Evolutionary conservation across 2,888 invertebrate genomes (phyloP).

Genomic region (Polylopha cassiicola): DNA sequence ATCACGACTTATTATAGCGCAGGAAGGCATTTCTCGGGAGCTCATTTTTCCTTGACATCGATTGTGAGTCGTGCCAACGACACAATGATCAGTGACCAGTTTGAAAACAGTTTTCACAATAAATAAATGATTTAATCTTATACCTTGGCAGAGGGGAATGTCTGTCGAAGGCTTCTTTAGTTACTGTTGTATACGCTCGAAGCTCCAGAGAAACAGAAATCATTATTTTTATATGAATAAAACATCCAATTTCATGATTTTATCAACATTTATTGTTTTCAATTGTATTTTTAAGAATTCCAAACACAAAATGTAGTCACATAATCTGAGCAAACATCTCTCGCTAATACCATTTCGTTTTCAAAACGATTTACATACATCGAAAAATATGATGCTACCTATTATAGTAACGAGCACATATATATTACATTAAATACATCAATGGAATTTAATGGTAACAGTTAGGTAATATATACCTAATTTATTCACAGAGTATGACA

Average conservation of each 20-base stretch:
- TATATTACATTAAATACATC: constrained; percentile 51
- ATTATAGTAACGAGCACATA: constrained; percentile 44
- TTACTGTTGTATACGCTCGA: no score
- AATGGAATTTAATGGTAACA: constrained; percentile 47
- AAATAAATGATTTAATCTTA: no score
- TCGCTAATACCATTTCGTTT: constrained; percentile 45
- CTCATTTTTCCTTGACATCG: no score
- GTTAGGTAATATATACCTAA: constrained; percentile 22
- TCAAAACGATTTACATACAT: constrained; percentile 46
- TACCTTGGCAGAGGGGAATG: no score
- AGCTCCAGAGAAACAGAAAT: no score
- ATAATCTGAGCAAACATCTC: constrained; percentile 64
- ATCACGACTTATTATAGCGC: no score
- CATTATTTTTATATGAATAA: no score
- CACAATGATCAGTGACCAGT: no score
- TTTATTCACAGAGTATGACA: constrained; percentile 22
- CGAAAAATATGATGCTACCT: constrained; percentile 60
- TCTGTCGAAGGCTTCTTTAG: no score
- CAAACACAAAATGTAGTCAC: constrained; percentile 55
- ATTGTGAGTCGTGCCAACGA: no score
- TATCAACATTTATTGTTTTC: constrained; percentile 76
- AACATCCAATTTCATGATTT: constrained; percentile 49
- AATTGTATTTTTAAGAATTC: constrained; percentile 60
- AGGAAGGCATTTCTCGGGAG: no score
- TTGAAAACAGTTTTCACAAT: no score